Conservation (phyloP, 64 coral and sea anemone species). For the Trachythela sp. region DNA sequence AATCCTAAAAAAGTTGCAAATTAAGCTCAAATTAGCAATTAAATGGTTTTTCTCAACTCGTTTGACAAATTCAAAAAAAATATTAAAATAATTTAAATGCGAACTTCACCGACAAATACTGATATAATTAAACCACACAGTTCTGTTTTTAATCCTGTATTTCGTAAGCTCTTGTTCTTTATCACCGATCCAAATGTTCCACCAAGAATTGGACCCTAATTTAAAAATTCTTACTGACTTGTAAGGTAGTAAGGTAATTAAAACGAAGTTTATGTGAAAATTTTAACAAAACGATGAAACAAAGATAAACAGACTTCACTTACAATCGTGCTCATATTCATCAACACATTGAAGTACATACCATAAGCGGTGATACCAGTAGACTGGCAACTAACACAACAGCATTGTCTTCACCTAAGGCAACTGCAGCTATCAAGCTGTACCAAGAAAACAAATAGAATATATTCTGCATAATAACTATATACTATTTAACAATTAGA, state of each 20-base stretch:
- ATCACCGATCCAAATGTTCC: not conserved
- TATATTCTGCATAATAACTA: not conserved
- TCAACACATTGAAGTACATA: not conserved
- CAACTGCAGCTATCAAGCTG: not conserved
- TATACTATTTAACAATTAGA: not conserved
- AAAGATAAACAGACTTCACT: no score
- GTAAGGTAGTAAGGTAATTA: no score
- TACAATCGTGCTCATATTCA: no score
- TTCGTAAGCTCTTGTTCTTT: not conserved
- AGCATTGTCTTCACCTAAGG: not conserved
- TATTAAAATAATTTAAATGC: not conserved
- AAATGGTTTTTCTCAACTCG: no score
- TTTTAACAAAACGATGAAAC: no score
- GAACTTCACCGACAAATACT: not conserved
- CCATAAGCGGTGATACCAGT: conserved; percentile 3
- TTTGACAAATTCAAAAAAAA: not conserved
- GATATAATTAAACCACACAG: not conserved
- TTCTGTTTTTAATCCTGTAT: conserved; percentile 4
- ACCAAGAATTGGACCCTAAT: not conserved
- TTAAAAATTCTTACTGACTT: not conserved
- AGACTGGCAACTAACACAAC: conserved; percentile 4
- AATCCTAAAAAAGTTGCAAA: not conserved
- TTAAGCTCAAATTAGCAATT: not conserved
- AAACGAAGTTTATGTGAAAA: no score
- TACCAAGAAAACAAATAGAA: not conserved